Evolutionary conservation across 2,797 vertebrate species (phyloP).

Genomic region (Danio aesculapii): DNA sequence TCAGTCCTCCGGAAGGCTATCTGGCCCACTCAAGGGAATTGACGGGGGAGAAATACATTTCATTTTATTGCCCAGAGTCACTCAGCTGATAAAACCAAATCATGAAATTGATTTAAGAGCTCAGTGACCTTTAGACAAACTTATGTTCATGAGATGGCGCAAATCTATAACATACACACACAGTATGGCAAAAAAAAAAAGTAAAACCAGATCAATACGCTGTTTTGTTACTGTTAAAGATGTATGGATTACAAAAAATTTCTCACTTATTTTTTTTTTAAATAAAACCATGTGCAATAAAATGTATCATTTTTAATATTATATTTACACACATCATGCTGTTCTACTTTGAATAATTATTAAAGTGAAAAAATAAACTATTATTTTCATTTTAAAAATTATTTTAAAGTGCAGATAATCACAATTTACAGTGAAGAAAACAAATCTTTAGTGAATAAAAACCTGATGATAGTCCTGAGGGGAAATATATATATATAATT

Average conservation of each 20-base stretch:
- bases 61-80: slow-evolving; percentile 65
- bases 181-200: slow-evolving; percentile 12
- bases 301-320: no score
- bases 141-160: slow-evolving; percentile 28
- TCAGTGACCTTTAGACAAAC: slow-evolving; percentile 63
- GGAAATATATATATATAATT: no score
- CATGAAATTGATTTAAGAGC: slow-evolving; percentile 68
- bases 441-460: no score
- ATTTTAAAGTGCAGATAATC: no score
- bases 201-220: slow-evolving; percentile 17
- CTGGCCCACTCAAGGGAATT: slow-evolving; percentile 44
- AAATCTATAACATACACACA: slow-evolving; percentile 49
- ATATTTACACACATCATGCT: neutral
- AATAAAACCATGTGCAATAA: no score
- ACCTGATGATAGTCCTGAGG: no score
- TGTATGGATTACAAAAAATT: neutral
- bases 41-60: slow-evolving; percentile 66
- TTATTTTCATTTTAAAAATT: no score
- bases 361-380: no score
- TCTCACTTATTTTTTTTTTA: no score
- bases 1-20: slow-evolving; percentile 39
- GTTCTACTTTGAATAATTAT: neutral
- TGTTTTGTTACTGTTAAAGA: neutral
- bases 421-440: no score
- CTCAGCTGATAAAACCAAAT: slow-evolving; percentile 68